Evolutionary conservation across 2,888 invertebrate species (phyloP).

Genomic region (Agrochola circellaris): DNA sequence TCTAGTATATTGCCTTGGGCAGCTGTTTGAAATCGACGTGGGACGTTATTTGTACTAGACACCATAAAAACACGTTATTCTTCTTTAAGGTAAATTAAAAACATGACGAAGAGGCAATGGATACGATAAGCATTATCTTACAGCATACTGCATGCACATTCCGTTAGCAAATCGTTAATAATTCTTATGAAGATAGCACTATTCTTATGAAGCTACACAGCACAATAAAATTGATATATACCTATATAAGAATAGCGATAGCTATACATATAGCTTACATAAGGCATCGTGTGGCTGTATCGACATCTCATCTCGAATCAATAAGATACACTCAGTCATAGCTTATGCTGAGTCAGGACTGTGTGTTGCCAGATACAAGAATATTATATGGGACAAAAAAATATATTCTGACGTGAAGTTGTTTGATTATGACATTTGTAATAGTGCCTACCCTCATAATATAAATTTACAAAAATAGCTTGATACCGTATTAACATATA

Average conservation of each 20-base stretch:
- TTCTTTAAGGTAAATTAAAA: background rate
- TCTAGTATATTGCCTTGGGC: background rate
- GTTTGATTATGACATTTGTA: background rate
- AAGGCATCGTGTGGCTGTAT: slow-evolving; percentile 22
- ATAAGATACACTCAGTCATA: slow-evolving; percentile 60
- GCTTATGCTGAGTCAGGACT: slow-evolving; percentile 58
- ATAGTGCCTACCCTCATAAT: background rate
- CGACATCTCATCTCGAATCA: slow-evolving; percentile 59
- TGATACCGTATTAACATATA: background rate
- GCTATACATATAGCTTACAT: slow-evolving; percentile 23
- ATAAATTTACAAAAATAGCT: background rate
- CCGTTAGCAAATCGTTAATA: background rate
- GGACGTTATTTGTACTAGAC: background rate
- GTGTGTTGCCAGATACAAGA: slow-evolving; percentile 31
- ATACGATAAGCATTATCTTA: background rate
- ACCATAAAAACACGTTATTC: background rate
- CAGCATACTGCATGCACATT: background rate
- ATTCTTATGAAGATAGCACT: too few relatives aligned
- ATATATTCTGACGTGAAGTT: background rate
- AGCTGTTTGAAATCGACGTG: background rate
- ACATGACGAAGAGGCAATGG: accelerated
- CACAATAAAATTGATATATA: background rate
- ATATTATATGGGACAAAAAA: background rate
- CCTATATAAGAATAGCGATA: background rate
- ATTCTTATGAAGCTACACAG: background rate